Percentiles rank a stretch among this genome's conserved stretches.
phyloP scores from a whole-genome alignment of 2,888 invertebrate genomes.

The Caenorhabditis plicata region DNA sequence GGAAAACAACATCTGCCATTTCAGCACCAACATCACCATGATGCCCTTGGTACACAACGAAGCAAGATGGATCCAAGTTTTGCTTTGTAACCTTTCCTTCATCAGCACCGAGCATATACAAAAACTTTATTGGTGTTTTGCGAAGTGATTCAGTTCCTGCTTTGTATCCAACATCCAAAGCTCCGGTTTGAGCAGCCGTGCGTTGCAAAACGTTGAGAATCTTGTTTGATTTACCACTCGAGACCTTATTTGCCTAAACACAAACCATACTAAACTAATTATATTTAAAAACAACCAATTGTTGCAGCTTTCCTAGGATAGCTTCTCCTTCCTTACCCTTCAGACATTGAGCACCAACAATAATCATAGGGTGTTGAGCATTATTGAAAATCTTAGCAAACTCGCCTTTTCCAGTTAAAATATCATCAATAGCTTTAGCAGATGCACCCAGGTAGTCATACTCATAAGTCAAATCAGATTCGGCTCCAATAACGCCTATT shows the following conservation, averaged over 20 bases:
- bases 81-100: slow-evolving; percentile 78
- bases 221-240: slow-evolving; percentile 65
- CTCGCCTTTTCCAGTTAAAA: slow-evolving; percentile 76
- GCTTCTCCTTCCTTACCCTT: slow-evolving; percentile 77
- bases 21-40: slow-evolving; percentile 92
- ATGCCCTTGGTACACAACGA: slow-evolving; percentile 85
- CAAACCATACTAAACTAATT: neutral
- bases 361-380: slow-evolving; percentile 85
- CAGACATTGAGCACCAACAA: slow-evolving; percentile 84
- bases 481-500: slow-evolving; percentile 84
- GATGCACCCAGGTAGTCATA: slow-evolving; percentile 86
- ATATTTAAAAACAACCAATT: slow-evolving; percentile 15
- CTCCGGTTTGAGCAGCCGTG: slow-evolving; percentile 82
- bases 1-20: slow-evolving; percentile 88
- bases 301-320: slow-evolving; percentile 68
- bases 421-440: slow-evolving; percentile 75
- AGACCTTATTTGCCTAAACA: slow-evolving; percentile 23
- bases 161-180: slow-evolving; percentile 86
- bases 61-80: slow-evolving; percentile 79
- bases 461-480: slow-evolving; percentile 88
- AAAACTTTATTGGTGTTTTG: slow-evolving; percentile 71
- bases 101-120: slow-evolving; percentile 93
- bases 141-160: slow-evolving; percentile 39
- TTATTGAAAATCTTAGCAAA: slow-evolving; percentile 52
- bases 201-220: slow-evolving; percentile 91